Evolutionary conservation across 2,797 vertebrate species (phyloP), one percentile per base, ranked within the genome.

Genomic region (Coregonus suidteri): DNA sequence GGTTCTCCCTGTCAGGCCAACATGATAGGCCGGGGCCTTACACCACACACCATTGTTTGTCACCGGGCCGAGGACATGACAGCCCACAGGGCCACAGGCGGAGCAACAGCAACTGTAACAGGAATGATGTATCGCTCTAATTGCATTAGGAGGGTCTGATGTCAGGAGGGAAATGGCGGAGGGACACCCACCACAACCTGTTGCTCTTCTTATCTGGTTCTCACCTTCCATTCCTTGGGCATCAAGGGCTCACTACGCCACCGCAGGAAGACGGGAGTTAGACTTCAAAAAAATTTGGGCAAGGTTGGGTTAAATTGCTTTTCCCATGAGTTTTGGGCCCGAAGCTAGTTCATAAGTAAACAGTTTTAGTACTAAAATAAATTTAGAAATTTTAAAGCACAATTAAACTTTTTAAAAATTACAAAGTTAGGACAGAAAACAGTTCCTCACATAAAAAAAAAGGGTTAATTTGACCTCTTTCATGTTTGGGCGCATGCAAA

Each of bases 101-200:
- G 81, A 7, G 14, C 71, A 77, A 82, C 31, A 18, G 31, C 83
- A 92, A 92, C 84, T 93, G 86, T 84, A 93, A 92, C 92, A 83
- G 84, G 92, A 90, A 94, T 94, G 87, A 94, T 89, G 86, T 91
- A 88, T 90, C 75, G n/a, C 81, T 75, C 80, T 92, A 92, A 92
- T 82, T 91, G 88, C 81, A 90, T 88, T 88, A 76, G 72, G 74
- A 59, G 83, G 87, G 86, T 91, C 88, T n/a, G 85, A 54, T 84
- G 85, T 86, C 78, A 85, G 52, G 53, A 56, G 16, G 53, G n/a
- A n/a, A 54, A 14, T 16, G 52, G 52, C 6, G n/a, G 83, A 62
- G 30, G 86, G 67, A 18, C n/a, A 82, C 81, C 52, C 67, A 76
- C 77, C 6, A 83, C 75, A 79, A 81, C 76, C 69, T 71, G 30